These are phyloP conservation scores for Nipponia nippon DNA, from an alignment of 2,113 vertebrate species.

Conservation along the genomic window DNA sequence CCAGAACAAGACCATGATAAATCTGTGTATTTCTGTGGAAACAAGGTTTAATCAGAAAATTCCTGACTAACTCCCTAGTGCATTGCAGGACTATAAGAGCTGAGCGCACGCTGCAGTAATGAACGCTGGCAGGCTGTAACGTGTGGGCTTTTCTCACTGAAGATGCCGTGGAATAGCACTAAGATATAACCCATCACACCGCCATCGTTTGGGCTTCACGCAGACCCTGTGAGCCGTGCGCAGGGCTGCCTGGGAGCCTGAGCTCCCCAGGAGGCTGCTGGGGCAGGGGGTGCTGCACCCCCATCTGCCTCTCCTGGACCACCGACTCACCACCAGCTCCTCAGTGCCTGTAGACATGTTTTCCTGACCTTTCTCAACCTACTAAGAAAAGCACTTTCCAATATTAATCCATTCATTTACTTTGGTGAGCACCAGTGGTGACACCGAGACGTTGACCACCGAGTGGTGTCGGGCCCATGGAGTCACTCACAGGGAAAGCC, in stretches of 20 bases:
- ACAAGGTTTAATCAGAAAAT: neutral
- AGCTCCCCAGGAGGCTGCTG: neutral
- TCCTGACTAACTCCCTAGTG: neutral
- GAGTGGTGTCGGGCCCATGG: accelerated
- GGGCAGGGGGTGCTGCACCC: neutral
- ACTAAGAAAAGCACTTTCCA: neutral
- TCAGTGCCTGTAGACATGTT: neutral
- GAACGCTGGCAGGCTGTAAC: neutral
- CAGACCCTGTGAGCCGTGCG: accelerated
- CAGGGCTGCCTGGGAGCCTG: neutral
- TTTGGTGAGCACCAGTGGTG: neutral
- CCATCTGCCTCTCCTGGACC: neutral
- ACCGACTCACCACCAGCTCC: neutral
- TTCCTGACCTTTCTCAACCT: neutral
- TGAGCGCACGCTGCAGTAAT: neutral
- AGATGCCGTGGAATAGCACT: neutral
- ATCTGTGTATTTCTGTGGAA: neutral
- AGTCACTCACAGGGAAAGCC: accelerated
- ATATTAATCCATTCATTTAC: neutral
- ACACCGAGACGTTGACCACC: accelerated
- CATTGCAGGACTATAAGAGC: neutral
- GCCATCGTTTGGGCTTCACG: accelerated
- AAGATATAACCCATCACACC: neutral
- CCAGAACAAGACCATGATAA: neutral
- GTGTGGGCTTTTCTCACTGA: neutral